phyloP scores from a whole-genome alignment of 2,888 invertebrate species.

The Eubasilissa splendida region DNA sequence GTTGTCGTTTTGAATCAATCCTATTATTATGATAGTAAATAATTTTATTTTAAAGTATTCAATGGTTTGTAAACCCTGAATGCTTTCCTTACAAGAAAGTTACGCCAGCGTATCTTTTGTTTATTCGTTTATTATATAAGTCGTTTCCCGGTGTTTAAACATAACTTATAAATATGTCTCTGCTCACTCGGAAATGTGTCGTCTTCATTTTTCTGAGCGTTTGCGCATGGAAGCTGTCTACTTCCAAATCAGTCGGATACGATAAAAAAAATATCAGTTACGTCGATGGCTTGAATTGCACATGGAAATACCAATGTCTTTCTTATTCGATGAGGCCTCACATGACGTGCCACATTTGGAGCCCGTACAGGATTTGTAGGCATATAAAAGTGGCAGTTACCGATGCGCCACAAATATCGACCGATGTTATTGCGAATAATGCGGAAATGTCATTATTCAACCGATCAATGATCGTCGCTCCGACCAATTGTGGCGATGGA shows the following conservation, averaged over 20 bases:
- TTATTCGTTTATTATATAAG: not conserved
- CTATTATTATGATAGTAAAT: too few species aligned
- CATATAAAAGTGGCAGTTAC: not conserved
- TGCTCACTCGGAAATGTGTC: not conserved
- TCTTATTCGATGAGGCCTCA: not conserved
- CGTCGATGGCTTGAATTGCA: conserved; percentile 1
- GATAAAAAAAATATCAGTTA: not conserved
- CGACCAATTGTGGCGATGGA: conserved; percentile 25
- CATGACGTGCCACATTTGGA: not conserved
- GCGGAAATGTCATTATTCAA: not conserved
- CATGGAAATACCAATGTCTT: conserved; percentile 2
- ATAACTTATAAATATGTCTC: not conserved
- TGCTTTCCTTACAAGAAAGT: too few species aligned
- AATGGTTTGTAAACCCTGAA: too few species aligned
- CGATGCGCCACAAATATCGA: not conserved
- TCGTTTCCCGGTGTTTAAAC: not conserved
- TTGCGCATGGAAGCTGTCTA: not conserved
- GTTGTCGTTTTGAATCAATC: too few species aligned
- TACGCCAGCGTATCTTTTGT: too few species aligned
- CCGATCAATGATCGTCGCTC: conserved; percentile 16
- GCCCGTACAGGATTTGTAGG: not conserved
- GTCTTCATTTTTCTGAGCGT: not conserved
- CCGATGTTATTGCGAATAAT: not conserved
- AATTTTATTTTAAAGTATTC: too few species aligned
- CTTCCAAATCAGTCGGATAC: not conserved